Percentiles rank a stretch among this genome's conserved stretches.
Evolutionary conservation across 2,113 vertebrate genomes (phyloP).

Genomic region (Pagrus major): DNA sequence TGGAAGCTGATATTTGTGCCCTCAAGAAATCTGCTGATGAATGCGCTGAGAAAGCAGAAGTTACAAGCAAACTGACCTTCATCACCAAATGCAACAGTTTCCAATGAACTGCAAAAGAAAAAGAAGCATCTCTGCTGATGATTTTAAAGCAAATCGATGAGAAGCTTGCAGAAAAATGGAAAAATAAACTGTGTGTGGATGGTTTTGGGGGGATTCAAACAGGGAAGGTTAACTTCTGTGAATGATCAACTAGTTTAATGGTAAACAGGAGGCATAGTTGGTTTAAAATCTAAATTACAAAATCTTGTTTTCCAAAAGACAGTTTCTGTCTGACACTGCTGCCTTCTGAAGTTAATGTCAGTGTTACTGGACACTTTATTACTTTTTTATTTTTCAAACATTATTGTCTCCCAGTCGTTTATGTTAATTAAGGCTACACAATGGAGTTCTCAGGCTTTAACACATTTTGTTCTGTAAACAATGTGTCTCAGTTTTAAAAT

Average conservation of each 20-base stretch:
- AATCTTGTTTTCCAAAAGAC: background rate
- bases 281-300: background rate
- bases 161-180: background rate
- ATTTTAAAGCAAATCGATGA: background rate
- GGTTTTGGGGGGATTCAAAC: background rate
- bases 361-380: background rate
- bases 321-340: background rate
- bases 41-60: background rate
- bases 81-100: background rate
- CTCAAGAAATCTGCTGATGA: constrained; percentile 4
- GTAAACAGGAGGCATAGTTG: background rate
- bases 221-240: background rate
- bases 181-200: background rate
- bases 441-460: too few relatives aligned
- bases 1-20: background rate
- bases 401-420: background rate
- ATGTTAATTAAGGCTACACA: too few relatives aligned
- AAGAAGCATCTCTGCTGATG: background rate
- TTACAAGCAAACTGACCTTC: background rate
- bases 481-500: background rate
- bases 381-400: background rate
- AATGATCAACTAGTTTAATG: background rate
- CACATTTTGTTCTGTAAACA: background rate
- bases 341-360: background rate
- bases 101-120: background rate